Percentiles rank a stretch among this genome's conserved stretches.
Conservation (phyloP, 2,888 invertebrate genomes). For the Diarsia dahlii region DNA sequence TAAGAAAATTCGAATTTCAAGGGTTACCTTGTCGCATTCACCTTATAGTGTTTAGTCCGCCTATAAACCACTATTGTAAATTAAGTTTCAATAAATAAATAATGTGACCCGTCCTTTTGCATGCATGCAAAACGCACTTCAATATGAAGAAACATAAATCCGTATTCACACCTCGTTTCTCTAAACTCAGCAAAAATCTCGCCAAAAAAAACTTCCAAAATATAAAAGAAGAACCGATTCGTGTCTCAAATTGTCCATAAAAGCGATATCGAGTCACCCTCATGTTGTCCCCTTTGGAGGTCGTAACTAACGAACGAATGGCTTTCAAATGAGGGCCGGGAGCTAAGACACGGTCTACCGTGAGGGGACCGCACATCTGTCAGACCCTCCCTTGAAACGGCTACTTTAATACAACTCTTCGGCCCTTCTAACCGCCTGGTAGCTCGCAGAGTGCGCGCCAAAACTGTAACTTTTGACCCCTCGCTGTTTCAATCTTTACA, state of each 20-base stretch:
- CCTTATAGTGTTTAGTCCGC: too few relatives aligned
- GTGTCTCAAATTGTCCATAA: constrained; percentile 78
- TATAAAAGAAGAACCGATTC: constrained; percentile 69
- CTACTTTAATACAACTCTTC: constrained; percentile 63
- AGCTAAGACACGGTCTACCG: constrained; percentile 62
- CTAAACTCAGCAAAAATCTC: constrained; percentile 48
- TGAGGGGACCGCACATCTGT: constrained; percentile 73
- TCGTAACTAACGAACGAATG: constrained; percentile 82
- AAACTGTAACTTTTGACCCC: constrained; percentile 52
- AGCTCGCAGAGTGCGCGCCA: constrained; percentile 55
- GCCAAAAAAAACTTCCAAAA: constrained; percentile 57
- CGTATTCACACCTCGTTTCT: constrained; percentile 21
- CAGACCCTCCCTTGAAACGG: constrained; percentile 65
- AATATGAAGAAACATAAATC: constrained; percentile 26
- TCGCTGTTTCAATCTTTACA: constrained; percentile 39
- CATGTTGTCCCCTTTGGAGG: constrained; percentile 71
- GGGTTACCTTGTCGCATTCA: too few relatives aligned
- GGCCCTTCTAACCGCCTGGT: constrained; percentile 70
- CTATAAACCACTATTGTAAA: too few relatives aligned
- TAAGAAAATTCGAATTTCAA: too few relatives aligned
- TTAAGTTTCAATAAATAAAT: too few relatives aligned
- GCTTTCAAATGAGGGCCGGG: constrained; percentile 69
- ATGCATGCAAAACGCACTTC: not conserved
- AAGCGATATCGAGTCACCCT: constrained; percentile 74
- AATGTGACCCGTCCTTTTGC: not conserved